phyloP scores from a whole-genome alignment of 2,888 invertebrate species.

The Pasiphila rectangulata region DNA sequence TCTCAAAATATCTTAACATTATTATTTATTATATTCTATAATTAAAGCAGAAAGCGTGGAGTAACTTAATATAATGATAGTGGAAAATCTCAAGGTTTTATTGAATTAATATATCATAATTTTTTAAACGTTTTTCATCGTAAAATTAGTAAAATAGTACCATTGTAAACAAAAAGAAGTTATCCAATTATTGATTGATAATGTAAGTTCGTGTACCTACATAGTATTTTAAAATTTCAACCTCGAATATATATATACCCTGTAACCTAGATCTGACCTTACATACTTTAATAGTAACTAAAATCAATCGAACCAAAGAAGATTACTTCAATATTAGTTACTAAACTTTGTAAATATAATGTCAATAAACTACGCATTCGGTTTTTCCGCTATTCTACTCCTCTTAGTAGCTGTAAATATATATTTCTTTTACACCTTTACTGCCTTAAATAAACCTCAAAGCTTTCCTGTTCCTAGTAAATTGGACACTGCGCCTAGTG shows the following conservation, averaged over 20 bases:
- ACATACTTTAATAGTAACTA: not conserved
- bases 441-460: conserved; percentile 47
- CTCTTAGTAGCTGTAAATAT: conserved; percentile 66
- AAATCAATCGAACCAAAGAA: not conserved
- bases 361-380: conserved; percentile 73
- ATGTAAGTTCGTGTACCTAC: not conserved
- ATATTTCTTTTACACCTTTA: conserved; percentile 69
- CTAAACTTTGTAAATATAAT: conserved; percentile 42
- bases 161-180: too few relatives aligned
- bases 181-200: too few relatives aligned
- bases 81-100: not conserved
- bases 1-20: too few relatives aligned
- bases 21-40: too few relatives aligned
- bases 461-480: conserved; percentile 52
- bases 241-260: not conserved
- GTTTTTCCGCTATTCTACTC: conserved; percentile 66
- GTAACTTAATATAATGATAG: too few relatives aligned
- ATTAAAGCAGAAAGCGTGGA: too few relatives aligned
- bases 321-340: conserved; percentile 1
- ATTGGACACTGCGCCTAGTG: conserved; percentile 46
- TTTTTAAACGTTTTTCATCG: too few relatives aligned
- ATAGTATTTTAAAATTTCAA: not conserved
- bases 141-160: too few relatives aligned
- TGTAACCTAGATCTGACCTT: conserved; percentile 23
- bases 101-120: not conserved